Evolutionary conservation across 2,888 invertebrate genomes (phyloP), one percentile per base, ranked within the genome.

Genomic region (Agrochola circellaris): DNA sequence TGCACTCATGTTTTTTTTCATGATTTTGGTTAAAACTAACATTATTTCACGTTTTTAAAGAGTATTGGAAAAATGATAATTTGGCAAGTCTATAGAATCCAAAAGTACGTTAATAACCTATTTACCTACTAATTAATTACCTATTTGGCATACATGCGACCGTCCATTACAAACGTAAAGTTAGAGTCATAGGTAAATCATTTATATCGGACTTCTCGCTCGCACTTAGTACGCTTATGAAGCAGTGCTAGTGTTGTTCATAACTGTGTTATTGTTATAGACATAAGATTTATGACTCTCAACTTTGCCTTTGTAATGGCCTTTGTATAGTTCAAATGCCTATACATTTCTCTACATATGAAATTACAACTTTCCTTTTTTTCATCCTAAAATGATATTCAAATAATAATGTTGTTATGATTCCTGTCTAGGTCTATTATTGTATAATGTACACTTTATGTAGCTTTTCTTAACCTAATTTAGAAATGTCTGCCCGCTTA

Each of bases 401-500:
- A 34, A 62, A 54, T 45, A 54, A 20, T 15, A 48, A 38, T 58
- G 26, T 34, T 7, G 11, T n/a, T 56, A 5, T 2, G 15, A 13
- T 48, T 48, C 15, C 8, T 26, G 34, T 66, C 30, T 17, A 72
- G n/a, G 38, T 23, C 9, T 30, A 34, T 45, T 45, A 72, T 34
- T 58, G 15, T 74, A 73, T 20, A 38, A 75, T 54, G 23, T 75
- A 30, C 51, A 61, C 5, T 42, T 30, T 9, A 54, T 34, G 23
- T 34, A 58, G 26, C 17, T 58, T 13, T 56, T 62, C 45, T 70
- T 56, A 70, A 66, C 20, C 45, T 77, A 71, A 83, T 81, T 81
- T 77, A 71, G 61, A 83, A 78, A 58, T 78, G 20, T 68, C 58
- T 60, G 58, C 66, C 51, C 42, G 17, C 30, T 34, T 56, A 48